Base-by-base conservation (phyloP, 2,113 vertebrate species). In the Hirundichthys speculiger region DNA sequence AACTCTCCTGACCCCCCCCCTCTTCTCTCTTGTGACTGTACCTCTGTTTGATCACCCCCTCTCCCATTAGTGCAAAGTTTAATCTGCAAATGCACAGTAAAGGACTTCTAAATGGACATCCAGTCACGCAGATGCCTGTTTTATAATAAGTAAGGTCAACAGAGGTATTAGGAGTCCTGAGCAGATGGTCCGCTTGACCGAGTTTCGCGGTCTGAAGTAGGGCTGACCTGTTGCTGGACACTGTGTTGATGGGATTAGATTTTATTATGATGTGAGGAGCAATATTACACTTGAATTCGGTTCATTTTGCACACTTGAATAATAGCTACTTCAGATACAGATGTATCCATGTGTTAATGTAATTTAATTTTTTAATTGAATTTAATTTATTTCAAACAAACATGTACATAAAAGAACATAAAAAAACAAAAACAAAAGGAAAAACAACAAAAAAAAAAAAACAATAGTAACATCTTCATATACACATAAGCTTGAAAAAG, bases 131-230 rank as follows among this genome's bases (percentile, higher is more conserved):
- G 25, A 22, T 39, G 40, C 3, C 14, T 11, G 0, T 25, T 62
- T 61, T 9, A 46, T 10, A 41, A 18, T 18, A 63, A 68, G 50
- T 43, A 18, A 65, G 71, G 56, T 66, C 59, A 74, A 1, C 1
- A 18, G 60, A 66, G 79, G 77, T 65, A 83, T 89, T 87, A 84
- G 61, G 67, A 80, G 34, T 53, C 64, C 24, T 24, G 65, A 85
- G 63, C 87, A 90, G 88, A 89, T 88, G 86, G 86, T 30, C 21
- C 1, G 30, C 54, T 55, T 78, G 67, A 57, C 73, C 39, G 72
- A 64, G 54, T 77, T 83, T 51, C 46, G 11, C 13, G 55, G 22
- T 60, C 30, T 50, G 56, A 43, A 24, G 45, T 13, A 1, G 45
- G n/a, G 16, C 34, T 46, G 52, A 34, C 66, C 52, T 0, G n/a